Percentiles rank a stretch among this genome's conserved stretches.
Conservation (phyloP, 2,797 vertebrate genomes). For the Gambusia yucatana region DNA sequence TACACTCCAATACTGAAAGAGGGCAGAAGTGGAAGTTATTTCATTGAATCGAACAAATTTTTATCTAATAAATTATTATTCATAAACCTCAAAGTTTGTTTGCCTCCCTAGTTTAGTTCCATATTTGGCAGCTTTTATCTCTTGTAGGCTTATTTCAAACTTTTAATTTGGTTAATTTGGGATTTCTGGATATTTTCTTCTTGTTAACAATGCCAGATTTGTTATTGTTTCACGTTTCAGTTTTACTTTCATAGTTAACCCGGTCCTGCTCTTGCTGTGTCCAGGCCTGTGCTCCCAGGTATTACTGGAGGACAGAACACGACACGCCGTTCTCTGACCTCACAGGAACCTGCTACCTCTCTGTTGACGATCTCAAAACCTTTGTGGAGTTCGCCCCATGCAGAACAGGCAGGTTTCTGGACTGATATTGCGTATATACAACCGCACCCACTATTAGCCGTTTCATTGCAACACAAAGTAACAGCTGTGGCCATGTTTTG, state of each 20-base stretch:
- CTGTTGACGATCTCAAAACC: conserved; percentile 81
- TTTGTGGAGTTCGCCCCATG: conserved; percentile 90
- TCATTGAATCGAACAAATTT: no score
- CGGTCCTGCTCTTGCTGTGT: not conserved
- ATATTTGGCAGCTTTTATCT: not conserved
- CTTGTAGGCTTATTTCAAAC: not conserved
- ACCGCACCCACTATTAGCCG: not conserved
- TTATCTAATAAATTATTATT: no score
- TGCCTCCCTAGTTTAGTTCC: no score
- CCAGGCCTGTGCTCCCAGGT: conserved; percentile 86
- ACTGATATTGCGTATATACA: not conserved
- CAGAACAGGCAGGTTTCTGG: conserved; percentile 80
- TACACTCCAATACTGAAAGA: no score
- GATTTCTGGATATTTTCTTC: not conserved
- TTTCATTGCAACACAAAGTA: conserved; percentile 8
- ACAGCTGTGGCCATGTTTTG: conserved; percentile 25
- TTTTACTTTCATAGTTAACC: not conserved
- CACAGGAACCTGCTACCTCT: conserved; percentile 90
- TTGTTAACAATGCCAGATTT: not conserved
- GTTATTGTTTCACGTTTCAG: not conserved
- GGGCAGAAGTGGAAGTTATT: no score
- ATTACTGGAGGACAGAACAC: conserved; percentile 87
- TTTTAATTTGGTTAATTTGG: not conserved
- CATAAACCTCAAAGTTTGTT: no score
- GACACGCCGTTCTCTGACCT: conserved; percentile 78